Evolutionary conservation across 2,888 invertebrate species (phyloP).

Genomic region (Monochamus alternatus): DNA sequence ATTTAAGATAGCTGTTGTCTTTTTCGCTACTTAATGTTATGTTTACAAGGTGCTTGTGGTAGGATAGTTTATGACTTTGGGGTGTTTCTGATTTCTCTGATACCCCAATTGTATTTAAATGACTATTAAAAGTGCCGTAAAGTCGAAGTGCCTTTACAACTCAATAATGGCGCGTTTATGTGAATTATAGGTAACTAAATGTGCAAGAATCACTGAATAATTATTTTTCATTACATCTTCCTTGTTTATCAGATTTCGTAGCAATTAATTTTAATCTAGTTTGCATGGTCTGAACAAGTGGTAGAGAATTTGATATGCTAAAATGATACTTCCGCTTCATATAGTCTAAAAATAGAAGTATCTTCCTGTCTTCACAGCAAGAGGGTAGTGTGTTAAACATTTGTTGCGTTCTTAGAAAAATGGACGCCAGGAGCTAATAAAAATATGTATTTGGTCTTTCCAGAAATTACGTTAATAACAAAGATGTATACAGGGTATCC

Average conservation of each 20-base stretch:
- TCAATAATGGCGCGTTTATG: not conserved
- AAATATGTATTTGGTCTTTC: no score
- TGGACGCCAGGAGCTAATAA: no score
- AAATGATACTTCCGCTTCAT: not conserved
- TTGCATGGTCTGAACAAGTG: not conserved
- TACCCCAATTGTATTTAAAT: constrained; percentile 62
- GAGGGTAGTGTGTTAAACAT: constrained; percentile 1
- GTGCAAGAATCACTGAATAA: not conserved
- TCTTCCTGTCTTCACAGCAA: not conserved
- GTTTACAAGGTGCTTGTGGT: constrained; percentile 68
- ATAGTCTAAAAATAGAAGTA: not conserved
- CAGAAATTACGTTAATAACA: no score
- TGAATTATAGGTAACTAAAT: not conserved
- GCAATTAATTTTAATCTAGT: not conserved
- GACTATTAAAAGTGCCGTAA: constrained; percentile 51
- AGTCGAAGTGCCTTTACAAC: constrained; percentile 26
- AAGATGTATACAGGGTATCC: no score
- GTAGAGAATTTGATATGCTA: not conserved
- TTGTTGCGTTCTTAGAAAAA: no score
- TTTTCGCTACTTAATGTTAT: constrained; percentile 68
- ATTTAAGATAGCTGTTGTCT: constrained; percentile 70
- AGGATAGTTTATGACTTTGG: constrained; percentile 44
- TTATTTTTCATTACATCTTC: no score
- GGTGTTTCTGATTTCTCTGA: constrained; percentile 38
- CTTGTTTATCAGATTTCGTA: not conserved